A percentile compares a stretch with the other conserved stretches of the same genome.
These are phyloP conservation scores for Chaitophorus viminalis DNA, from an alignment of 2,888 invertebrate genomes.

Conservation along the genomic window DNA sequence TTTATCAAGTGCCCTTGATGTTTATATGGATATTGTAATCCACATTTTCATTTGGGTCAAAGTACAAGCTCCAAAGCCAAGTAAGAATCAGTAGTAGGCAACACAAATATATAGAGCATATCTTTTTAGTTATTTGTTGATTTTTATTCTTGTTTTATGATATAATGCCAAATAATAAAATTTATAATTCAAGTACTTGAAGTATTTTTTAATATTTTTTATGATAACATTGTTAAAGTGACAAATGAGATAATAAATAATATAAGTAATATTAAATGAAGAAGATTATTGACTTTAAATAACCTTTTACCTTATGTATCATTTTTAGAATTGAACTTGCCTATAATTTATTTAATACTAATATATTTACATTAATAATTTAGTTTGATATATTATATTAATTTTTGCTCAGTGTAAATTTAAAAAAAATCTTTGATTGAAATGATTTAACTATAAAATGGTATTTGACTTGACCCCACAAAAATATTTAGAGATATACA, in stretches of 20 bases:
- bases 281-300: neutral
- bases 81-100: conserved; percentile 13
- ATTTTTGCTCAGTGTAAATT: neutral
- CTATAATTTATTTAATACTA: neutral
- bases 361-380: neutral
- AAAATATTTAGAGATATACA: neutral
- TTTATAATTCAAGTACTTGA: neutral
- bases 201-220: neutral
- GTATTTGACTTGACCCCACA: neutral
- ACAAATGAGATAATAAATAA: neutral
- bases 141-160: conserved; percentile 7
- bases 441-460: neutral
- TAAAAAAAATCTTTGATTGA: neutral
- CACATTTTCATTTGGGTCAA: conserved; percentile 32
- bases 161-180: conserved; percentile 19
- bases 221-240: neutral
- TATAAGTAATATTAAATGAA: conserved; percentile 1
- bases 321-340: conserved; percentile 10
- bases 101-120: neutral
- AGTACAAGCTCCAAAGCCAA: conserved; percentile 20
- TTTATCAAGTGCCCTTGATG: conserved; percentile 1
- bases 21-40: neutral
- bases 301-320: conserved; percentile 34
- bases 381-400: neutral
- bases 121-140: conserved; percentile 13